Base-by-base conservation (phyloP, 2,797 vertebrate species). In the Cuculus canorus region DNA sequence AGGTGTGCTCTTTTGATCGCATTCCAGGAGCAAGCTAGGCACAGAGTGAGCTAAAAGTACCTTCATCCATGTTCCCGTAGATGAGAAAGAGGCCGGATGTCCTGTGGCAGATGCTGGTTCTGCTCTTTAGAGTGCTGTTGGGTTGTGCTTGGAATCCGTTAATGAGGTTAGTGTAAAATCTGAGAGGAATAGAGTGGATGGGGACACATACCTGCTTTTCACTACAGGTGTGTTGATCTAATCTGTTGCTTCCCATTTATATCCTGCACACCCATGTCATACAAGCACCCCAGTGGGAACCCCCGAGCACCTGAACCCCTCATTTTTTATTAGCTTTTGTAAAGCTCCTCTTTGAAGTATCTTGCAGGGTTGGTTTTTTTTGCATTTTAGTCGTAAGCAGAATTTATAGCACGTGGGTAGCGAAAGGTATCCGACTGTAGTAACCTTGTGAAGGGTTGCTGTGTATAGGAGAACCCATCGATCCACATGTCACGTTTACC, bases 1-100 rank as follows among this genome's bases (percentile, higher is more conserved):
- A 88, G 78, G 68, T 86, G 60, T 66, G 86, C 75, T 86, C 65
- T 69, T 95, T 68, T 92, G 75, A 89, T 94, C 68, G 21, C 63
- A 35, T 48, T 95, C 90, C 88, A 85, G 83, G 47, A 86, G 73
- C 72, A 39, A 32, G 32, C 52, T 32, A 56, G 69, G 83, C 64
- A 41, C 3, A 1, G 45, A 35, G 60, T 14, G 80, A 84, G 77
- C 65, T 18, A 23, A 68, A 66, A 81, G 52, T 13, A 24, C 45
- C 43, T 87, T 68, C 32, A 82, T 63, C 70, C 11, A 0, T 61
- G 75, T 35, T 88, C 41, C 37, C 14, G 3, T 10, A 71, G 32
- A 17, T 21, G 52, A 47, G 59, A 70, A 64, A 71, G 53, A 73
- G 56, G 56, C 53, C 77, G 39, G 71, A 33, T 21, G 12, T 17